phyloP scores from a whole-genome alignment of 2,113 vertebrate genomes.

The Corythoichthys intestinalis region DNA sequence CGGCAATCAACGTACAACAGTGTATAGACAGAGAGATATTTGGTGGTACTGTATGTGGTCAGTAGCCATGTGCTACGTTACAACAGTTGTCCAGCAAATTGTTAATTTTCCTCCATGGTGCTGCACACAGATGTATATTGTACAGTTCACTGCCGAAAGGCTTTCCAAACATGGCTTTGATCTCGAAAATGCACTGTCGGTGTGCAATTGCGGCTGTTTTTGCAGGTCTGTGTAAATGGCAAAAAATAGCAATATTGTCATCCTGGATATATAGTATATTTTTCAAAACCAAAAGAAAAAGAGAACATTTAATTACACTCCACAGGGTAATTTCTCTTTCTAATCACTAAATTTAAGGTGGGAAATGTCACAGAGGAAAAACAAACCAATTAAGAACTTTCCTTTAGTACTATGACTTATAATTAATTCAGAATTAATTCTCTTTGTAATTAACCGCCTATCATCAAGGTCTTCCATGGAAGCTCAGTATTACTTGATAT shows the following conservation, averaged over 20 bases:
- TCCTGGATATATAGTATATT: background rate
- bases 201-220: background rate
- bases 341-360: background rate
- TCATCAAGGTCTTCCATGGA: constrained; percentile 42
- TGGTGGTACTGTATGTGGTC: background rate
- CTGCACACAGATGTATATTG: background rate
- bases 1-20: background rate
- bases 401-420: constrained; percentile 33
- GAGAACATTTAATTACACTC: background rate
- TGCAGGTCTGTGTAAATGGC: background rate
- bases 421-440: constrained; percentile 54
- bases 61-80: background rate
- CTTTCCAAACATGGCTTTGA: background rate
- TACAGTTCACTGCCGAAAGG: background rate
- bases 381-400: constrained; percentile 18
- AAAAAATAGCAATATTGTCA: background rate
- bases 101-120: background rate
- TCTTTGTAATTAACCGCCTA: constrained; percentile 48
- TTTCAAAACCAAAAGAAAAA: background rate
- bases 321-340: background rate
- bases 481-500: constrained; percentile 29
- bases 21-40: background rate
- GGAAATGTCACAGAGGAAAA: background rate
- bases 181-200: background rate
- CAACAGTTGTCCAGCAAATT: background rate